Base-by-base conservation (phyloP, 2,888 invertebrate species). In the Blomia tropicalis region DNA sequence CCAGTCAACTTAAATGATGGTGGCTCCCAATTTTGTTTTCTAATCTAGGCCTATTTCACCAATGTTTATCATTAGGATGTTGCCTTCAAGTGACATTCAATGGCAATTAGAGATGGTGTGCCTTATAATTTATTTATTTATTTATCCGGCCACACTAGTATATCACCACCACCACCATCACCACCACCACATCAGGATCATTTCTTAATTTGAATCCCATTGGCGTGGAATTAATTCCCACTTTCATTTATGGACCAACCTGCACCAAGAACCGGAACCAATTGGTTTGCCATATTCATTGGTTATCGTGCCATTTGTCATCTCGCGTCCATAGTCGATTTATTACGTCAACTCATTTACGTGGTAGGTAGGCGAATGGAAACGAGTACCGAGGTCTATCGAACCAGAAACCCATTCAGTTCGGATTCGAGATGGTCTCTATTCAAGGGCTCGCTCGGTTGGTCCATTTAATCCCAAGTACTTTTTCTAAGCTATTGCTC, bases 1-100 rank as follows among this genome's bases (percentile, higher is more conserved):
- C 51, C 51, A 47, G 51, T 47, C 51, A 27, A 47, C 7, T 47
- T 47, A 47, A 47, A 47, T 47, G 51, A 47, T 47, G 7, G 51
- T 47, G 22, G 51, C 51, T 7, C 51, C 51, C 51, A 47, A 19
- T 47, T 22, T 47, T 47, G 51, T 14, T n/a, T 22, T 47, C 51
- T 47, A 47, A 47, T 47, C 51, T 47, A 7, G n/a, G 23, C 51
- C 51, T 47, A n/a, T 22, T n/a, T 14, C 41, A 17, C 51, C 51
- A 27, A 25, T 27, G 51, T n/a, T n/a, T 47, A n/a, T 47, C 51
- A 47, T 47, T 47, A 47, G 23, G 51, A 11, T 47, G n/a, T 47
- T n/a, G n/a, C n/a, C n/a, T 11, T 47, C 23, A 47, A 47, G 51
- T 47, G 51, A 47, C 51, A 47, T n/a, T n/a, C n/a, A n/a, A n/a